Evolutionary conservation across 2,113 vertebrate species (phyloP).

Genomic region (Lethenteron reissneri): DNA sequence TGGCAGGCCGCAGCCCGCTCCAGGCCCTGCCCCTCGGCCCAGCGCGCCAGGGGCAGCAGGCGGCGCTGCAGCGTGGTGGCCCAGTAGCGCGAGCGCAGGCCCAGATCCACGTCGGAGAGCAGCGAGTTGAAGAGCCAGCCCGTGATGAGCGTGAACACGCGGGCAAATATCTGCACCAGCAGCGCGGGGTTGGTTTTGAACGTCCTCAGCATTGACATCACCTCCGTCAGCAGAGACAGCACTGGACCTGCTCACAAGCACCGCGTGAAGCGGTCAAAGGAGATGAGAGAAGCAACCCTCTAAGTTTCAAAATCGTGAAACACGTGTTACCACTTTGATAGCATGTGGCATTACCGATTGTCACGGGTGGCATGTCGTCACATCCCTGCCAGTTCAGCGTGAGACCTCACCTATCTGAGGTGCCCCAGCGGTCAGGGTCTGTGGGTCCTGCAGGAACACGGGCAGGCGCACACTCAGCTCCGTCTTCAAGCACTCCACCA

Average conservation of each 20-base stretch:
- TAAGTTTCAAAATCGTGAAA: no score
- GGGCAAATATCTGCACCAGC: slow-evolving; percentile 95
- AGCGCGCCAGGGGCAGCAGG: slow-evolving; percentile 80
- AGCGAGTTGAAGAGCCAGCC: slow-evolving; percentile 98
- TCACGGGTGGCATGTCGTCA: no score
- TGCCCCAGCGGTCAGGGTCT: slow-evolving; percentile 67
- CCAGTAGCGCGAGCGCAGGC: slow-evolving; percentile 93
- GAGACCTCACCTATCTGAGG: slow-evolving; percentile 62
- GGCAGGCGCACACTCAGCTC: slow-evolving; percentile 93
- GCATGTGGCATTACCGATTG: no score
- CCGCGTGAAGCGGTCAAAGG: no score
- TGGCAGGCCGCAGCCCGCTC: slow-evolving; percentile 91
- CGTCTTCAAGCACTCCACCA: slow-evolving; percentile 85
- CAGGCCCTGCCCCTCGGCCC: slow-evolving; percentile 93
- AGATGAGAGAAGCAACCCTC: no score
- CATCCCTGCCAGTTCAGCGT: no score
- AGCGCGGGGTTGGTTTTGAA: slow-evolving; percentile 85
- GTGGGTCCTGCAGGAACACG: slow-evolving; percentile 82
- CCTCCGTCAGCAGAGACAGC: slow-evolving; percentile 68
- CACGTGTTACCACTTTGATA: no score
- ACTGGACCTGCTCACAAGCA: slow-evolving; percentile 43
- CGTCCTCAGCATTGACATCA: slow-evolving; percentile 75
- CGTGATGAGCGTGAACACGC: slow-evolving; percentile 95
- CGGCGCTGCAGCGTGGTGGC: slow-evolving; percentile 86
- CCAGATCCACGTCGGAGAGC: slow-evolving; percentile 70